Evolutionary conservation across 2,113 vertebrate species (phyloP).

Genomic region (Engraulis encrasicolus): DNA sequence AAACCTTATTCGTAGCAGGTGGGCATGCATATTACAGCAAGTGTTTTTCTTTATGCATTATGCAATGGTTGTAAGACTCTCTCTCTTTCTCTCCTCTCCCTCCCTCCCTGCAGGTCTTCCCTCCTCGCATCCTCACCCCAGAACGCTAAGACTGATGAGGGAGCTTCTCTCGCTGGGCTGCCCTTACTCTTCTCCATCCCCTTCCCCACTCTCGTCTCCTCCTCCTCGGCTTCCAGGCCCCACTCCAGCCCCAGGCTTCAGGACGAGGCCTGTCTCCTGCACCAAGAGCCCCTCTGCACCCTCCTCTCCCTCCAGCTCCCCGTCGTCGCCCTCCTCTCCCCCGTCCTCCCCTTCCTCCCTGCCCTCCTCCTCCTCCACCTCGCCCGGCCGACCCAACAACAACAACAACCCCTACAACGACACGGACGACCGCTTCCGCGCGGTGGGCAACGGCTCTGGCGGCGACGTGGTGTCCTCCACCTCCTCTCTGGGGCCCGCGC

Average conservation of each 20-base stretch:
- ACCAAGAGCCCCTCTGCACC: constrained; percentile 65
- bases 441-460: constrained; percentile 52
- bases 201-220: no score
- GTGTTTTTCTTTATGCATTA: neutral
- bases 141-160: constrained; percentile 22
- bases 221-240: constrained; percentile 61
- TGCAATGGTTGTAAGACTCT: no score
- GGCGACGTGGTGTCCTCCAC: constrained; percentile 69
- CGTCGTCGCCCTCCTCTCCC: constrained; percentile 67
- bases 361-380: constrained; percentile 59
- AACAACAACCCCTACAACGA: constrained; percentile 50
- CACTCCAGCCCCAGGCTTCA: constrained; percentile 59
- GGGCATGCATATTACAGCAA: no score
- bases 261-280: constrained; percentile 53
- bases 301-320: constrained; percentile 63
- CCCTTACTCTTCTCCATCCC: constrained; percentile 55
- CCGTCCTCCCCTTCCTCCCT: constrained; percentile 65
- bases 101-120: constrained; percentile 50
- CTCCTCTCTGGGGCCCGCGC: constrained; percentile 52
- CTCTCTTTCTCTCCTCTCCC: neutral
- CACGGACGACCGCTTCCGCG: constrained; percentile 56
- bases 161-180: constrained; percentile 24
- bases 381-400: constrained; percentile 53
- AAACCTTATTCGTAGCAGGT: no score
- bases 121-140: neutral